Evolutionary conservation across 92 coral and sea anemone genomes (phyloP).

Genomic region (Diadumene lineata): DNA sequence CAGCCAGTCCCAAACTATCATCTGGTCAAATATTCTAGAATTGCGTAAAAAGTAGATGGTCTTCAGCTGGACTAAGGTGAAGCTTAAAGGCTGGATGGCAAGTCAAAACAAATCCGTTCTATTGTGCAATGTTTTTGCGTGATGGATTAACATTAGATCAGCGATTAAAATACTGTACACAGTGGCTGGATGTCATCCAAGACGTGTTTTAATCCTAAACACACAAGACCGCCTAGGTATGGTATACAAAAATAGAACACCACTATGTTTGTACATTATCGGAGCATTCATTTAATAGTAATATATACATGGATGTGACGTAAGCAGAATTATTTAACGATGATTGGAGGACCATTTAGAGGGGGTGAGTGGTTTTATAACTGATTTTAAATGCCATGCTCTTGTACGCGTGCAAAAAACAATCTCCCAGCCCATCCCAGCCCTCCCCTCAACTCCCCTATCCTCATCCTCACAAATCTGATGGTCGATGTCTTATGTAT

Average conservation of each 20-base stretch:
- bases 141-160: background rate
- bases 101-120: background rate
- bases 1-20: too few species aligned
- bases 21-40: too few species aligned
- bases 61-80: background rate
- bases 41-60: too few species aligned
- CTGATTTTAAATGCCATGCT: too few species aligned
- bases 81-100: background rate
- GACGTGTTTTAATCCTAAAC: background rate
- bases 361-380: too few species aligned
- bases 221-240: constrained; percentile 22
- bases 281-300: background rate
- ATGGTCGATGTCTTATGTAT: too few species aligned
- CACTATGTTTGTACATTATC: background rate
- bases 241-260: constrained; percentile 4
- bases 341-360: too few species aligned
- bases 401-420: too few species aligned
- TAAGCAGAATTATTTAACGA: too few species aligned
- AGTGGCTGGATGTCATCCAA: constrained; percentile 25
- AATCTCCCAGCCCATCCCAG: too few species aligned
- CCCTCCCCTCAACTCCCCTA: too few species aligned
- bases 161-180: constrained; percentile 1
- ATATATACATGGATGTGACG: constrained; percentile 11
- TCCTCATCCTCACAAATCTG: too few species aligned
- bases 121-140: constrained; percentile 8